Evolutionary conservation across 2,888 invertebrate species (phyloP).

Genomic region (Siphlonurus alternatus): DNA sequence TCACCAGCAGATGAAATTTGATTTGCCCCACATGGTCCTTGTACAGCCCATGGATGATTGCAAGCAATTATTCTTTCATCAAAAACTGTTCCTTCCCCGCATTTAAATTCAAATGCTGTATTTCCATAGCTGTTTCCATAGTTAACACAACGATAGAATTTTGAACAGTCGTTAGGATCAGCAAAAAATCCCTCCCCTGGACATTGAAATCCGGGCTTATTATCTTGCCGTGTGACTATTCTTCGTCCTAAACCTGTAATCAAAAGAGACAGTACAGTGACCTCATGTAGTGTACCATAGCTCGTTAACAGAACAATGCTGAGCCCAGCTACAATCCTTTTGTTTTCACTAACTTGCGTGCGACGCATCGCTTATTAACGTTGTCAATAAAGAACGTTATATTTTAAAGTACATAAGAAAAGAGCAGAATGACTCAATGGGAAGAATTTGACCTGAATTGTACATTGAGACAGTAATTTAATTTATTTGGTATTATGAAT

Average conservation of each 20-base stretch:
- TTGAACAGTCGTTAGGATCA: slow-evolving; percentile 5
- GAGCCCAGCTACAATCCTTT: too few relatives aligned
- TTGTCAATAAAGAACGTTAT: too few relatives aligned
- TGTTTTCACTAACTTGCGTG: too few relatives aligned
- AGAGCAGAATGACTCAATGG: too few relatives aligned
- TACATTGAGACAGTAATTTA: too few relatives aligned
- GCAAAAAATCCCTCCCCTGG: slow-evolving; percentile 4
- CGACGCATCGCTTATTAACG: too few relatives aligned
- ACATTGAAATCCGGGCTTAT: background rate
- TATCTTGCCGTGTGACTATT: background rate
- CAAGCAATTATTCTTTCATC: slow-evolving; percentile 43
- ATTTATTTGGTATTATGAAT: too few relatives aligned
- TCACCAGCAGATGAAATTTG: background rate
- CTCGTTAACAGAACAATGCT: too few relatives aligned
- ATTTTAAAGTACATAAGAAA: too few relatives aligned
- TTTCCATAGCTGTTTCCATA: slow-evolving; percentile 20
- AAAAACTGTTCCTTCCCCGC: slow-evolving; percentile 52
- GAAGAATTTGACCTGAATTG: too few relatives aligned
- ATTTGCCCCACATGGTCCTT: slow-evolving; percentile 17
- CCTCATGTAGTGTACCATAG: too few relatives aligned
- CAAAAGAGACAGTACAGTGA: background rate
- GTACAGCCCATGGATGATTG: slow-evolving; percentile 37
- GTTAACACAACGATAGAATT: slow-evolving; percentile 11
- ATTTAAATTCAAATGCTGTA: slow-evolving; percentile 39
- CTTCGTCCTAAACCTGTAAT: background rate